These are phyloP conservation scores for Mercenaria mercenaria DNA, from an alignment of 1,140 invertebrate species.

Conservation along the genomic window DNA sequence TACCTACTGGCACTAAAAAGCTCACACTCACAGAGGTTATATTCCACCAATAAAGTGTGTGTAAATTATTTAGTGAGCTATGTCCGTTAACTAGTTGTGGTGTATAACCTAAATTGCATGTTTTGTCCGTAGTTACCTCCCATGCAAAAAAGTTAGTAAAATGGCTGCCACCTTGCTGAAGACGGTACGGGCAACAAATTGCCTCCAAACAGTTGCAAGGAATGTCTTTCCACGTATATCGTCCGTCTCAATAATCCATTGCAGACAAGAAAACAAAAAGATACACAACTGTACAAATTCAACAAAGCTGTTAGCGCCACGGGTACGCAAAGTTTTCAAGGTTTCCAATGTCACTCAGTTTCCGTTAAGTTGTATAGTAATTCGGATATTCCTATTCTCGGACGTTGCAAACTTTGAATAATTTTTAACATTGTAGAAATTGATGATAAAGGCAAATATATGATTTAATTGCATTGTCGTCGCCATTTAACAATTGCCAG, in stretches of 20 bases:
- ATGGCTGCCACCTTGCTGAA: slow-evolving; percentile 74
- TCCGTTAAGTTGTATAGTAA: background rate
- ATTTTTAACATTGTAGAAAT: no score
- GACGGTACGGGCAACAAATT: slow-evolving; percentile 62
- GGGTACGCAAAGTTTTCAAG: background rate
- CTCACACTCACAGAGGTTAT: no score
- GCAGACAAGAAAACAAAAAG: slow-evolving; percentile 57
- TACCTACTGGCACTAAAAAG: no score
- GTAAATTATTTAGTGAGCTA: no score
- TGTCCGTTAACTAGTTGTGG: no score
- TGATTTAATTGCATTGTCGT: no score
- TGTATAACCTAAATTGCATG: no score
- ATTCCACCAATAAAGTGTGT: no score
- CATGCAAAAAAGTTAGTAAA: slow-evolving; percentile 25
- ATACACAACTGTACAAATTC: slow-evolving; percentile 35
- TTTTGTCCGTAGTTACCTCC: slow-evolving; percentile 33
- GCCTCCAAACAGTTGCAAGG: slow-evolving; percentile 64
- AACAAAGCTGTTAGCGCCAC: slow-evolving; percentile 3
- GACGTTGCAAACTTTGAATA: no score
- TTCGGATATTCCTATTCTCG: slow-evolving; percentile 21
- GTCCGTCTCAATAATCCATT: slow-evolving; percentile 69
- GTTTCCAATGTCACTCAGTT: slow-evolving; percentile 40
- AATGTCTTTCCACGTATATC: slow-evolving; percentile 67
- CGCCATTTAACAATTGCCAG: no score
- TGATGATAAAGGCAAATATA: no score